These are phyloP conservation scores for Tricholaema leucomelas DNA, from an alignment of 2,113 vertebrate genomes.

Conservation along the genomic window DNA sequence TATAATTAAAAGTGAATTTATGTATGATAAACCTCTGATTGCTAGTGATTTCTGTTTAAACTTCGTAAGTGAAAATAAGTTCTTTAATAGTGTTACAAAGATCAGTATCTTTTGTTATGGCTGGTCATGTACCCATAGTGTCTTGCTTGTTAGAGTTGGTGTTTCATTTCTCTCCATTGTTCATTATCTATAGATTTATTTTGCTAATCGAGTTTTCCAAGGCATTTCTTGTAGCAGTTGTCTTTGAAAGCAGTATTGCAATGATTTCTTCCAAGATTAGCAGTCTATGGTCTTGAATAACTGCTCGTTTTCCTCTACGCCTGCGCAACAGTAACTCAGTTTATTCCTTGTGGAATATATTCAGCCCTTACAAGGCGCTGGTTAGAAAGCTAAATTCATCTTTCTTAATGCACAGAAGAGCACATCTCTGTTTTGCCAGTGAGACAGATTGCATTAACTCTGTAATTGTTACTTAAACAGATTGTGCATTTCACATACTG, in stretches of 20 bases:
- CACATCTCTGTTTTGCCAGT: constrained; percentile 51
- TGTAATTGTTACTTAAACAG: constrained; percentile 77
- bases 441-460: constrained; percentile 75
- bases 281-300: constrained; percentile 28
- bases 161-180: background rate
- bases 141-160: background rate
- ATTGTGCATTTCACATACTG: constrained; percentile 64
- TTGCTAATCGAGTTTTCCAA: background rate
- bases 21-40: background rate
- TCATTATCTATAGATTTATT: background rate
- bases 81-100: background rate
- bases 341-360: constrained; percentile 15
- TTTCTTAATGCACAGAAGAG: constrained; percentile 45
- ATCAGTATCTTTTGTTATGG: background rate
- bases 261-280: constrained; percentile 19
- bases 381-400: constrained; percentile 59
- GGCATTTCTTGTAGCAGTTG: background rate
- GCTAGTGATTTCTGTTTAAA: background rate
- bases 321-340: constrained; percentile 24
- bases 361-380: background rate
- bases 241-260: background rate
- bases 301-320: constrained; percentile 6
- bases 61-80: background rate
- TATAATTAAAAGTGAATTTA: background rate
- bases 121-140: background rate